Percentiles rank a stretch among this genome's conserved stretches.
Evolutionary conservation across 2,113 vertebrate species (phyloP).

Genomic region (Neoarius graeffei): DNA sequence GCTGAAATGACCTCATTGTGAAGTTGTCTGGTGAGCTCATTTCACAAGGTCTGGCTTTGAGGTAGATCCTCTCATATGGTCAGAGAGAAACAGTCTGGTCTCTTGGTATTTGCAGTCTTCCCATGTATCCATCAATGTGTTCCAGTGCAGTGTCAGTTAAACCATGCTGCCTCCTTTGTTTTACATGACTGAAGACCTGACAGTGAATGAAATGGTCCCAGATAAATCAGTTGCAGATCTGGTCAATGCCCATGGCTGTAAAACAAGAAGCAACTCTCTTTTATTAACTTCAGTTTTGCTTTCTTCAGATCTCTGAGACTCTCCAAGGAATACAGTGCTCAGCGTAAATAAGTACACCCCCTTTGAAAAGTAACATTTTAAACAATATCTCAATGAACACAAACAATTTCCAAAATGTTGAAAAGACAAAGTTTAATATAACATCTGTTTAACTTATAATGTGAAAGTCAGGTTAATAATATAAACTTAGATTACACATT

Average conservation of each 20-base stretch:
- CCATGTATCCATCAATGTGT: neutral
- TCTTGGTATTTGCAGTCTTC: slow-evolving; percentile 7
- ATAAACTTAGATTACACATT: too few relatives aligned
- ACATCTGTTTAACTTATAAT: too few relatives aligned
- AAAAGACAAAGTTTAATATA: too few relatives aligned
- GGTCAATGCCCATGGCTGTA: neutral
- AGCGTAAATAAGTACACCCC: too few relatives aligned
- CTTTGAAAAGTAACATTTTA: too few relatives aligned
- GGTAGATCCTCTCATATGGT: neutral
- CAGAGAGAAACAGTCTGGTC: neutral
- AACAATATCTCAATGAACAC: too few relatives aligned
- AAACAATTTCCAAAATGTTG: too few relatives aligned
- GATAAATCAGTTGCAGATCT: neutral
- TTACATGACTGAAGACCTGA: neutral
- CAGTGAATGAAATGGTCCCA: slow-evolving; percentile 10
- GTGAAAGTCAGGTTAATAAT: too few relatives aligned
- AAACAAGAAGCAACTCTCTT: neutral
- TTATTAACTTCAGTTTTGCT: neutral
- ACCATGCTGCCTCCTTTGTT: slow-evolving; percentile 9
- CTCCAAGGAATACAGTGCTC: neutral
- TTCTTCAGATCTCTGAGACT: neutral
- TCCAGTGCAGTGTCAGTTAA: neutral
- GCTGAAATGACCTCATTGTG: slow-evolving; percentile 7
- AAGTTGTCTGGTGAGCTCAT: neutral
- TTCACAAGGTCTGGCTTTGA: neutral